phyloP scores from a whole-genome alignment of 2,797 vertebrate genomes.

The Paedocypris micromegethes region DNA sequence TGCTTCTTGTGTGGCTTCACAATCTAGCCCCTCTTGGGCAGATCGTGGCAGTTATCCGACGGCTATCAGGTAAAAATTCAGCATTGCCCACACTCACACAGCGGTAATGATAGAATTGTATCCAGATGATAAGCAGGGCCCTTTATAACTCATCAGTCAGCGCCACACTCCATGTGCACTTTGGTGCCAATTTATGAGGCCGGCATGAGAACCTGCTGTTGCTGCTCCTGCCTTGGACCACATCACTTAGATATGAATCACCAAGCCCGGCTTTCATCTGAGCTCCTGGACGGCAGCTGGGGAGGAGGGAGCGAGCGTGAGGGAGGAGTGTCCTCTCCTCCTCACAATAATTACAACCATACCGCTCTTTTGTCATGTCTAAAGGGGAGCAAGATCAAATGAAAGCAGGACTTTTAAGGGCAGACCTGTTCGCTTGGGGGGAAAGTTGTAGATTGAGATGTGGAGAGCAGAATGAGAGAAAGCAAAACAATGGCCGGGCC shows the following conservation, averaged over 20 bases:
- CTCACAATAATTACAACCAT: conserved; percentile 39
- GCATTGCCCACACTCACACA: conserved; percentile 47
- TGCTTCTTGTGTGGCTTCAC: conserved; percentile 59
- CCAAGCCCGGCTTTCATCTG: conserved; percentile 47
- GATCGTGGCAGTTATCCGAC: conserved; percentile 47
- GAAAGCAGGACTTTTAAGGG: conserved; percentile 33
- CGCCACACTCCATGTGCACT: conserved; percentile 21
- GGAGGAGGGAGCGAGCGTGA: conserved; percentile 8
- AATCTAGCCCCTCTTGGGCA: conserved; percentile 19
- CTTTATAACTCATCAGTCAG: conserved; percentile 38
- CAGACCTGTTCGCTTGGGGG: conserved; percentile 21
- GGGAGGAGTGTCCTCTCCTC: conserved; percentile 30
- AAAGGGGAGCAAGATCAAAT: conserved; percentile 39
- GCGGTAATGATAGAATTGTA: conserved; percentile 64
- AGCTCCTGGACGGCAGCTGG: conserved; percentile 26
- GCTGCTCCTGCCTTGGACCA: conserved; percentile 30
- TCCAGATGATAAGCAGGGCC: conserved; percentile 61
- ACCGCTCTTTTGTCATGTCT: conserved; percentile 42
- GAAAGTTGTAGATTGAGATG: conserved; percentile 27
- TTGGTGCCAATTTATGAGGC: conserved; percentile 41
- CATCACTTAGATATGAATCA: conserved; percentile 49
- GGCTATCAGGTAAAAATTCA: conserved; percentile 52
- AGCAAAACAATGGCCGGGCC: conserved; percentile 27
- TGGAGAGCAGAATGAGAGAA: conserved; percentile 13
- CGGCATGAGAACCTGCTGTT: conserved; percentile 33